Evolutionary conservation across 2,888 invertebrate genomes (phyloP).

Genomic region (Dicranocentrus wangi): DNA sequence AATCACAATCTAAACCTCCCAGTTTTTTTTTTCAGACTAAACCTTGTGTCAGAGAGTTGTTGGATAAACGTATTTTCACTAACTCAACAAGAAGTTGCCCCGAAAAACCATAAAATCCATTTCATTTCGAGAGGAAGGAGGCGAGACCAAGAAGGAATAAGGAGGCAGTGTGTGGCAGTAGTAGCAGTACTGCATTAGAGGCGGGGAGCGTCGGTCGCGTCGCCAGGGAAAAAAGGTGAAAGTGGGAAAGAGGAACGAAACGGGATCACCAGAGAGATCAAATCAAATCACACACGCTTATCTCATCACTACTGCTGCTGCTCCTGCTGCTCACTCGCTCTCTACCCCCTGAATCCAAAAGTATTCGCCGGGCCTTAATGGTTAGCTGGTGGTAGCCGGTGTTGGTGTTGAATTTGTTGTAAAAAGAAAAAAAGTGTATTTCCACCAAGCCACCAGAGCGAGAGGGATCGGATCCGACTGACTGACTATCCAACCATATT

Average conservation of each 20-base stretch:
- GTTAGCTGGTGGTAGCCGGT: background rate
- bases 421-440: conserved; percentile 2
- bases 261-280: conserved; percentile 62
- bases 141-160: no score
- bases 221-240: conserved; percentile 41
- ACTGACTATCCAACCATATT: conserved; percentile 25
- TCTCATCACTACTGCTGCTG: conserved; percentile 53
- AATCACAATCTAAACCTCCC: no score
- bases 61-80: conserved; percentile 45
- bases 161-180: no score
- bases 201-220: background rate
- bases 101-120: conserved; percentile 54
- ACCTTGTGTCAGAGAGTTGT: conserved; percentile 26
- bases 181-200: conserved; percentile 20
- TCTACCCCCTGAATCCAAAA: background rate
- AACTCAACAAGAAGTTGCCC: conserved; percentile 26
- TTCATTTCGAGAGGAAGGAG: conserved; percentile 36
- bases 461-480: conserved; percentile 18
- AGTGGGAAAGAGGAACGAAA: conserved; percentile 53
- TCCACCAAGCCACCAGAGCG: background rate
- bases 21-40: no score
- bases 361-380: background rate
- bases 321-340: conserved; percentile 8
- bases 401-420: conserved; percentile 3
- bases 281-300: conserved; percentile 66